These are phyloP conservation scores for Mythimna vitellina DNA, from an alignment of 2,888 invertebrate species.

Conservation along the genomic window DNA sequence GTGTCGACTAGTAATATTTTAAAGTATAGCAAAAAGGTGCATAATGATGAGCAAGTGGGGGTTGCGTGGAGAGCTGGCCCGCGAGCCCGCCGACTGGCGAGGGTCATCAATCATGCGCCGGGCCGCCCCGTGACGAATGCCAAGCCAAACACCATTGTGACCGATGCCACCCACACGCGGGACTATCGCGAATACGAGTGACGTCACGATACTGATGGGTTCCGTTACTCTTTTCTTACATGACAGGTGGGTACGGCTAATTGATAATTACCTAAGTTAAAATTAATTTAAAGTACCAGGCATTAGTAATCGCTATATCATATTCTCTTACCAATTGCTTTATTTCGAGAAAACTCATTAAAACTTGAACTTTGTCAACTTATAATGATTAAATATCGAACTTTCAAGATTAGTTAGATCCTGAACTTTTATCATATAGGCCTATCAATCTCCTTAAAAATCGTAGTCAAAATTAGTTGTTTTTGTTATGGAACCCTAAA, in stretches of 20 bases:
- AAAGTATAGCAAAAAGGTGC: conserved; percentile 58
- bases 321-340: too few species aligned
- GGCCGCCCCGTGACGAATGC: conserved; percentile 88
- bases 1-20: conserved; percentile 46
- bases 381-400: not conserved
- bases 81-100: conserved; percentile 34
- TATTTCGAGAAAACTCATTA: not conserved
- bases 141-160: conserved; percentile 89
- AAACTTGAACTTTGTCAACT: not conserved
- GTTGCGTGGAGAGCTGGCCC: conserved; percentile 38
- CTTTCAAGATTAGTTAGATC: not conserved
- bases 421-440: too few species aligned
- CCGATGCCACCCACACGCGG: conserved; percentile 83
- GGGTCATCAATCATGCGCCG: conserved; percentile 84
- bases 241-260: not conserved
- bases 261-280: not conserved
- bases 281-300: too few species aligned
- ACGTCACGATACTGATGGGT: conserved; percentile 33
- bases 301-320: not conserved
- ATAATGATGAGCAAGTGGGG: conserved; percentile 52
- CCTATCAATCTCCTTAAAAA: not conserved
- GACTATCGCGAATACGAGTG: conserved; percentile 65
- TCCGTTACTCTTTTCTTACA: conserved; percentile 35
- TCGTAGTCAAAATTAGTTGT: not conserved
- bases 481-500: conserved; percentile 30